A percentile compares a stretch with the other conserved stretches of the same genome.
Evolutionary conservation across 2,888 invertebrate genomes (phyloP).

Genomic region (Dusona sp.): DNA sequence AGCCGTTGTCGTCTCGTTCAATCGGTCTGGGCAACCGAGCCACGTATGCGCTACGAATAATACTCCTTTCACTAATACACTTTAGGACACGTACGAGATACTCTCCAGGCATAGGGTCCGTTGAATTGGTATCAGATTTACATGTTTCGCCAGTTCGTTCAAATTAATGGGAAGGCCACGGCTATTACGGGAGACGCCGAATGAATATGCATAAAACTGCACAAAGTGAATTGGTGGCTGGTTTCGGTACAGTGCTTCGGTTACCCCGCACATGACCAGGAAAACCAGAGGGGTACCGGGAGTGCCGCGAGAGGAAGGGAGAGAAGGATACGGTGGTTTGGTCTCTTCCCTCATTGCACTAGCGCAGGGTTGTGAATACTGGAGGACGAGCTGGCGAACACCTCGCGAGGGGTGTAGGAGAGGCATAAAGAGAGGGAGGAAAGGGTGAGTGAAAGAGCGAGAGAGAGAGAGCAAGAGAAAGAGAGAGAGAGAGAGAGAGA

Average conservation of each 20-base stretch:
- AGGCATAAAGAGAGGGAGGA: conserved; percentile 19
- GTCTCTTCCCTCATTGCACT: conserved; percentile 53
- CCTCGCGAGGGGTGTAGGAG: conserved; percentile 44
- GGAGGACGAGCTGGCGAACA: conserved; percentile 56
- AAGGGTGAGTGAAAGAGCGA: neutral
- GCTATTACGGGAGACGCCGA: conserved; percentile 78
- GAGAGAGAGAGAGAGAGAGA: conserved; percentile 27
- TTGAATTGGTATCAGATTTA: conserved; percentile 69
- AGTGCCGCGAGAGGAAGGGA: conserved; percentile 24
- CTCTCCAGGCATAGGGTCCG: conserved; percentile 1
- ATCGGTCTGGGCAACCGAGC: conserved; percentile 47
- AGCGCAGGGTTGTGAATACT: conserved; percentile 42
- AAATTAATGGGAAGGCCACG: conserved; percentile 79
- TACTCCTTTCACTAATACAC: conserved; percentile 38
- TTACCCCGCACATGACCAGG: conserved; percentile 52
- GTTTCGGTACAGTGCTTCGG: conserved; percentile 65
- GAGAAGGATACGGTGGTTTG: conserved; percentile 60
- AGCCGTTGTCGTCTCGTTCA: conserved; percentile 53
- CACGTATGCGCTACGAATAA: conserved; percentile 44
- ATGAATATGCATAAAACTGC: conserved; percentile 83
- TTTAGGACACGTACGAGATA: conserved; percentile 36
- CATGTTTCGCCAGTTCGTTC: conserved; percentile 72
- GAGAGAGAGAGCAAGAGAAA: conserved; percentile 19
- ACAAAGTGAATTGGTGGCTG: conserved; percentile 80
- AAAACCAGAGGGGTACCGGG: conserved; percentile 10